These are phyloP conservation scores for Herpailurus yagouaroundi DNA, from an alignment of 2,113 vertebrate species.

Conservation along the genomic window DNA sequence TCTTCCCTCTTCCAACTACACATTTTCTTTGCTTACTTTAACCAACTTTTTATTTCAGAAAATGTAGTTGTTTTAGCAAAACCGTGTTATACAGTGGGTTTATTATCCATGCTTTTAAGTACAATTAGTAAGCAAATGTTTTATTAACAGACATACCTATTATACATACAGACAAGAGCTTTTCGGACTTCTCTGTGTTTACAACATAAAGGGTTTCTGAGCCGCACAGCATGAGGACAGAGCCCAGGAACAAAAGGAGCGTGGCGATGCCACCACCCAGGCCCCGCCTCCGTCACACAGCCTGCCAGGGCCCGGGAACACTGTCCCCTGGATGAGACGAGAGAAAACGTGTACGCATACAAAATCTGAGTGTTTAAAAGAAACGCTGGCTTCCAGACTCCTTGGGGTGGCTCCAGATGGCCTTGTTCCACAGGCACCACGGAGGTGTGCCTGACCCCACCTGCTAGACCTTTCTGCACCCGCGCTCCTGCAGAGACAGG, in stretches of 20 bases:
- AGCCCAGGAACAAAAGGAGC: neutral
- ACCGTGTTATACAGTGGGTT: neutral
- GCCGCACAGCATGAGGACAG: neutral
- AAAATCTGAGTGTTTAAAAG: neutral
- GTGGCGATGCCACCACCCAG: too few species aligned
- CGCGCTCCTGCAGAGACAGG: neutral
- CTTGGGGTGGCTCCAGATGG: neutral
- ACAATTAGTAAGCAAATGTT: neutral
- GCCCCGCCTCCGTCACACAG: neutral
- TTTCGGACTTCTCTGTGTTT: neutral
- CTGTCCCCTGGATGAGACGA: neutral
- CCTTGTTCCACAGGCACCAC: neutral
- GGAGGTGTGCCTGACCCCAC: neutral
- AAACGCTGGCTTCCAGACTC: neutral
- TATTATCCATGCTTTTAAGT: neutral
- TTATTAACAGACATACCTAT: neutral
- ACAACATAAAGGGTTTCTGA: neutral
- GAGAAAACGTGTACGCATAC: neutral
- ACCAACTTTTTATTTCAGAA: neutral
- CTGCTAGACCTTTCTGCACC: neutral
- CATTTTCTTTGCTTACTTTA: neutral
- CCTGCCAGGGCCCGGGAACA: neutral
- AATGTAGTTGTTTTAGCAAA: neutral
- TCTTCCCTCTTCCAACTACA: neutral
- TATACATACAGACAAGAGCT: neutral